A percentile compares a stretch with the other conserved stretches of the same genome.
These are phyloP conservation scores for Megalops cyprinoides DNA, from an alignment of 2,797 vertebrate species.

Conservation along the genomic window DNA sequence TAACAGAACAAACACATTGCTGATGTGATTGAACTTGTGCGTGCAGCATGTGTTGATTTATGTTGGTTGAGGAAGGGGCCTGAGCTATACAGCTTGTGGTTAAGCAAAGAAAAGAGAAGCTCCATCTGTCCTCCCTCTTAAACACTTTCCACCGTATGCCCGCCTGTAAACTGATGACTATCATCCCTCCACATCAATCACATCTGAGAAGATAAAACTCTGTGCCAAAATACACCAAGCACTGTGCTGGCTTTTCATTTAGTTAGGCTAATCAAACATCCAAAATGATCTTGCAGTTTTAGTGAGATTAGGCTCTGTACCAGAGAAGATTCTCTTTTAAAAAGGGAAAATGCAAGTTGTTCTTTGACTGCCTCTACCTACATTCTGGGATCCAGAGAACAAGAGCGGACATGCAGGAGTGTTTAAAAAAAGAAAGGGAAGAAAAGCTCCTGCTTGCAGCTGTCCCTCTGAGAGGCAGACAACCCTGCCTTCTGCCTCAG, in stretches of 20 bases:
- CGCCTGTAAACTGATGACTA: constrained; percentile 17
- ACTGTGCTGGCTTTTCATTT: constrained; percentile 2
- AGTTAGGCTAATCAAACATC: background rate
- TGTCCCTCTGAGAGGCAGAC: constrained; percentile 26
- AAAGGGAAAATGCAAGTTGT: constrained; percentile 25
- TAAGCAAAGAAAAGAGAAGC: constrained; percentile 33
- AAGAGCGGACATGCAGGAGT: constrained; percentile 62
- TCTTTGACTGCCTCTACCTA: constrained; percentile 45
- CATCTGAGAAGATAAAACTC: constrained; percentile 16
- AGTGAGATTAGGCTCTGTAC: background rate
- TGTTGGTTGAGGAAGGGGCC: background rate
- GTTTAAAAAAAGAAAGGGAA: constrained; percentile 35
- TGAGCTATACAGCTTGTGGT: constrained; percentile 17
- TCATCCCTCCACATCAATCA: background rate
- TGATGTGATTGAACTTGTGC: constrained; percentile 7
- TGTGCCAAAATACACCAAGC: constrained; percentile 13
- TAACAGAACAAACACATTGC: background rate
- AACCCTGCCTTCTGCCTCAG: background rate
- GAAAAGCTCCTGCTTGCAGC: constrained; percentile 35
- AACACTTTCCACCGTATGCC: background rate
- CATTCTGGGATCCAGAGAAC: constrained; percentile 49
- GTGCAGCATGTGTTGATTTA: constrained; percentile 14
- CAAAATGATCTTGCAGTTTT: constrained; percentile 18
- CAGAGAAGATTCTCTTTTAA: background rate
- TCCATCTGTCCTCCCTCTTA: constrained; percentile 16